Evolutionary conservation across 2,797 vertebrate genomes (phyloP), one percentile per base, ranked within the genome.

Genomic region (Tokudaia tokunoshimensis): DNA sequence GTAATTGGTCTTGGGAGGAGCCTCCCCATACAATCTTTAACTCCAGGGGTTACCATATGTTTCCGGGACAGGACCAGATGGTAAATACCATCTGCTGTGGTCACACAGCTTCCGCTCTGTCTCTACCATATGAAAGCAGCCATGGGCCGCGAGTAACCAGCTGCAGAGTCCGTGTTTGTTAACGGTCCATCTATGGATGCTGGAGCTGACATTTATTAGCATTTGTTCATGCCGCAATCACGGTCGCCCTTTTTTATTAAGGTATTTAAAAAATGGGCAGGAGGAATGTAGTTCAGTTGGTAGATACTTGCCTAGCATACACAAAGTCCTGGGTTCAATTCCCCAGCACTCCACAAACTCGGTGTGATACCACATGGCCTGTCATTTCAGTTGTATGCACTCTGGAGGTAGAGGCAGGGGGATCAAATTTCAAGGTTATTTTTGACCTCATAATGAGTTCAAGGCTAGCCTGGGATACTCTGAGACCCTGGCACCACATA

Each of bases 71-170:
- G 47, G 85, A 26, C 67, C 76, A 75, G 57, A 50, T 41, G 29
- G 50, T 61, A 57, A 70, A 70, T 41, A 19, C 6, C 15, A 37
- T 34, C 82, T 86, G 47, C 44, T 65, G 70, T 0, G 47, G 57
- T 70, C 17, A 0, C 17, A 3, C 0, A 2, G 70, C 31, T 50
- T 61, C 83, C 52, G 31, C 19, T 12, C 22, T 14, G 61, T 52
- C 5, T 2, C 59, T 15, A 4, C 4, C 0, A 9, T 4, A 2
- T 24, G 76, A 41, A 81, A 22, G 9, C 34, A 31, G 12, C 67
- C 61, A 0, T 13, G 4, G 63, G 26, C 8, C 1, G 0, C 1
- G 20, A 20, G 0, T 34, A 2, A 63, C 44, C 34, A 15, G 11
- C 4, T 24, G 13, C 74, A 12, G 0, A 0, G 50, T 20, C 55